Conservation (phyloP, 2,888 invertebrate genomes). For the Lasius platythorax region DNA sequence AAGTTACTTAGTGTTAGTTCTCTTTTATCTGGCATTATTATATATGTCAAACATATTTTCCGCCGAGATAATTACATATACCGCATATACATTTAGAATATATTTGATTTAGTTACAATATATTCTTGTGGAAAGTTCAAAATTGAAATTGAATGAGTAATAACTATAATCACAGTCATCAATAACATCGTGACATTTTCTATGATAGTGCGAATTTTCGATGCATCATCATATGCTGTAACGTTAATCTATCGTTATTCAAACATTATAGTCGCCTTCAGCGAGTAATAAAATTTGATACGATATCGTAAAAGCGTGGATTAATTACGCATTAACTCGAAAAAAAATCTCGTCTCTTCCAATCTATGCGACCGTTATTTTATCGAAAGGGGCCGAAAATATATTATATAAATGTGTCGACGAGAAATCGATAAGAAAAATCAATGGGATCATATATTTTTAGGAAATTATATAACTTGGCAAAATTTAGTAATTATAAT, state of each 20-base stretch:
- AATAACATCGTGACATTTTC: neutral
- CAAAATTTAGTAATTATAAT: neutral
- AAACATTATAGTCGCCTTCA: neutral
- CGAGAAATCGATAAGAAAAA: neutral
- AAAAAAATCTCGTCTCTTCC: neutral
- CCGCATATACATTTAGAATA: neutral
- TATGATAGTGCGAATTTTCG: neutral
- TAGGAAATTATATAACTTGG: neutral
- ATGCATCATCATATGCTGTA: neutral
- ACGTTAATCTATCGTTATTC: neutral
- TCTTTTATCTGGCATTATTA: neutral
- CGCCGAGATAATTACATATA: neutral
- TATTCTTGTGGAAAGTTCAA: neutral
- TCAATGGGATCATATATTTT: neutral
- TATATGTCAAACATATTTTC: neutral
- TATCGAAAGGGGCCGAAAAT: neutral
- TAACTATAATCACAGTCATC: neutral
- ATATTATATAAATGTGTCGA: neutral
- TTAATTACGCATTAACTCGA: constrained; percentile 1
- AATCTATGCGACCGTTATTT: neutral
- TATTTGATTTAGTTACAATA: neutral
- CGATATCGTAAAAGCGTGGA: neutral
- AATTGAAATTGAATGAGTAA: neutral
- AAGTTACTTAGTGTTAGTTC: neutral
- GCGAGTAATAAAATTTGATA: neutral